phyloP scores from a whole-genome alignment of 2,888 invertebrate genomes.

The Branchellion lobata region DNA sequence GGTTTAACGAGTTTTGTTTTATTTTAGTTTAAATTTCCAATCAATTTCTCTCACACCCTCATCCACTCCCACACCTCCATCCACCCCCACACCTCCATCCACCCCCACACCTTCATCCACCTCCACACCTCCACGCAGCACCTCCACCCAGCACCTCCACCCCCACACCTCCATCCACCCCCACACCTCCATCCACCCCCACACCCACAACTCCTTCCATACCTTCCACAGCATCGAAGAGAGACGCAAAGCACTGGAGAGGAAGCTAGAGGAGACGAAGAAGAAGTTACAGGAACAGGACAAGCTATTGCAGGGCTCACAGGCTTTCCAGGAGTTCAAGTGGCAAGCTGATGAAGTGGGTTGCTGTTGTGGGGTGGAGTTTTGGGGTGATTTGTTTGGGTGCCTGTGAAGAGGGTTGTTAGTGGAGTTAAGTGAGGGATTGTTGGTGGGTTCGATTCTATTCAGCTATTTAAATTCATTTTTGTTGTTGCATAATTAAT shows the following conservation, averaged over 20 bases:
- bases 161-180: not conserved
- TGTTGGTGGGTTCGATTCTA: no score
- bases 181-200: not conserved
- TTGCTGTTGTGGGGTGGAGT: not conserved
- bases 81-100: not conserved
- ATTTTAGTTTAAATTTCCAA: not conserved
- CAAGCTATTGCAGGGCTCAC: slow-evolving; percentile 76
- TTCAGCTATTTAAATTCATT: no score
- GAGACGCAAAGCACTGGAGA: slow-evolving; percentile 74
- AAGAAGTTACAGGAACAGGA: slow-evolving; percentile 72
- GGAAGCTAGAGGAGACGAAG: slow-evolving; percentile 72
- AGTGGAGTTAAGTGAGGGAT: not conserved
- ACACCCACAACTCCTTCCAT: not conserved
- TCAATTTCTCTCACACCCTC: not conserved
- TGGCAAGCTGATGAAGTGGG: slow-evolving; percentile 81
- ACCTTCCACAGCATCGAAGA: slow-evolving; percentile 62
- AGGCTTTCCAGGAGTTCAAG: slow-evolving; percentile 86
- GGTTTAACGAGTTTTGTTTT: not conserved
- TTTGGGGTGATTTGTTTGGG: no score
- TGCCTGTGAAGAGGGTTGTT: not conserved
- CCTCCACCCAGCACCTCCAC: no score
- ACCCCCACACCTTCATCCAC: not conserved
- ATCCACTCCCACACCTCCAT: not conserved
- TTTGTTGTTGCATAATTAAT: no score
- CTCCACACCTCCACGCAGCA: slow-evolving; percentile 8